Evolutionary conservation across 2,113 vertebrate genomes (phyloP), one percentile per base, ranked within the genome.

Genomic region (Petroica traversi): DNA sequence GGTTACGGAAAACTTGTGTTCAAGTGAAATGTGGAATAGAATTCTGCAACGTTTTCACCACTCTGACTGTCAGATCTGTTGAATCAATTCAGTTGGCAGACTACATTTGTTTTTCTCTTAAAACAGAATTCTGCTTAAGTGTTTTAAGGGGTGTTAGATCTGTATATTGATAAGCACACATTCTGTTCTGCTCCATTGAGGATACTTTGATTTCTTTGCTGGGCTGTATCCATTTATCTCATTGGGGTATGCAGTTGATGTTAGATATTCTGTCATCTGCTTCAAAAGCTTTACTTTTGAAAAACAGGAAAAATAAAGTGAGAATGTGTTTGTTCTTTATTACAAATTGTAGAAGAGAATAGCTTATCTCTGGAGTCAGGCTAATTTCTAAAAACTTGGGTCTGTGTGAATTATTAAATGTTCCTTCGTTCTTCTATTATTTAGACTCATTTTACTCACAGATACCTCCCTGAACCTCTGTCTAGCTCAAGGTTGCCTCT

Each of bases 381-480:
- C 28, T 59, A 19, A 49, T 73, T 84, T 63, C 43, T 76, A 11
- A 49, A 67, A 80, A 12, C 6, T 67, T 63, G 19, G 5, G n/a
- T 67, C 9, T 58, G 2, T 83, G 48, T 55, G 38, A 62, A 67
- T 80, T 68, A 77, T 15, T 81, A n/a, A 40, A 55, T 15, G 1
- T 73, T 76, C 18, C 36, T 68, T 67, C 3, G 1, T 57, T 58
- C 23, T 88, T 57, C 16, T 64, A 0, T 74, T 71, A 36, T 23
- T 69, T 51, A 36, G 48, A 14, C 7, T 87, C 4, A 25, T 26
- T 59, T 77, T 72, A 61, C 33, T 24, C 7, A 71, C 19, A 23
- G 15, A 7, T 5, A 4, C 4, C 16, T 29, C 58, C 15, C 38
- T 2, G 1, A 83, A 41, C 15, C 28, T 8, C 0, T 58, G 38